Percentiles rank a stretch among this genome's conserved stretches.
Evolutionary conservation across 1,140 invertebrate species (phyloP).

Genomic region (Eueides isabella): DNA sequence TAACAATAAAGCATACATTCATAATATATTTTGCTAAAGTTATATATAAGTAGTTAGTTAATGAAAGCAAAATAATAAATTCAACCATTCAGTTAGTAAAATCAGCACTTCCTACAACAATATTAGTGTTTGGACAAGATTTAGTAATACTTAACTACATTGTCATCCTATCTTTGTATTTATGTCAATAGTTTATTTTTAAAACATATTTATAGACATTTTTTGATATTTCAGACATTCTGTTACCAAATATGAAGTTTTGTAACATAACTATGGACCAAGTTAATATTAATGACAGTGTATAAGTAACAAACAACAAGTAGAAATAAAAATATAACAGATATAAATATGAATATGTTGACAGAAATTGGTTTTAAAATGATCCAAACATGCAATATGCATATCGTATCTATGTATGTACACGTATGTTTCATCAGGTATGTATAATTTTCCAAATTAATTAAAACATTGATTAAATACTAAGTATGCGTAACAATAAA

Average conservation of each 20-base stretch:
- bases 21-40: constrained; percentile 22
- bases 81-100: constrained; percentile 47
- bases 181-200: not conserved
- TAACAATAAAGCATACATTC: constrained; percentile 28
- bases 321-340: constrained; percentile 27
- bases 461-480: constrained; percentile 79
- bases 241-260: not conserved
- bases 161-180: not conserved
- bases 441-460: constrained; percentile 72
- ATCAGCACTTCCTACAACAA: constrained; percentile 6
- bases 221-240: not conserved
- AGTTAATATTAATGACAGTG: not conserved
- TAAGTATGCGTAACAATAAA: constrained; percentile 81
- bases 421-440: constrained; percentile 61
- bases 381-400: constrained; percentile 55
- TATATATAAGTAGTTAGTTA: constrained; percentile 25
- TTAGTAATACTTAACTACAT: not conserved
- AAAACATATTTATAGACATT: not conserved
- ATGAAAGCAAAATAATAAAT: constrained; percentile 44
- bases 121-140: constrained; percentile 8
- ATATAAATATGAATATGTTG: constrained; percentile 23
- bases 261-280: not conserved
- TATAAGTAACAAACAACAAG: constrained; percentile 2
- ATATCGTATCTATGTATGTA: constrained; percentile 66
- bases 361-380: constrained; percentile 38